Evolutionary conservation across 2,797 vertebrate genomes (phyloP).

Genomic region (Helostoma temminkii): DNA sequence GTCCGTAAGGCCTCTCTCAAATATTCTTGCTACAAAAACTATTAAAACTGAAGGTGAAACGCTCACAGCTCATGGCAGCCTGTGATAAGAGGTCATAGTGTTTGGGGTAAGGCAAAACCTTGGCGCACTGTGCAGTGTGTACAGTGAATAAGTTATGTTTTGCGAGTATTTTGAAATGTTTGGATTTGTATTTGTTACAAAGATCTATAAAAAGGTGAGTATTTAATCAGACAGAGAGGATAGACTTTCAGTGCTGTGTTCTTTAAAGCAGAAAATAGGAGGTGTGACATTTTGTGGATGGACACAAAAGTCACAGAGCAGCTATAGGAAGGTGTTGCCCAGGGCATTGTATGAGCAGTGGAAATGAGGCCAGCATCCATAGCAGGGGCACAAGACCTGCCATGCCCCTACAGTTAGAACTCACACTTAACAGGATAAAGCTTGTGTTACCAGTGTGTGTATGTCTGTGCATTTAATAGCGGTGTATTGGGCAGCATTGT

Average conservation of each 20-base stretch:
- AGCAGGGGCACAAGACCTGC: conserved; percentile 61
- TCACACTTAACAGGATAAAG: conserved; percentile 78
- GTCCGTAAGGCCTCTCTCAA: too few species aligned
- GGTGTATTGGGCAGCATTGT: conserved; percentile 19
- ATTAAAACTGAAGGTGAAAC: too few species aligned
- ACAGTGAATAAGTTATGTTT: too few species aligned
- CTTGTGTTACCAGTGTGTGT: conserved; percentile 40
- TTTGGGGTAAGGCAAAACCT: too few species aligned
- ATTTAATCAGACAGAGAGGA: too few species aligned
- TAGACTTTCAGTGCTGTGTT: neutral
- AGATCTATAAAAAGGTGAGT: too few species aligned
- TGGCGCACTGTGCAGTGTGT: too few species aligned
- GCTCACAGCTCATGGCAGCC: too few species aligned
- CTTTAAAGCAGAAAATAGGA: neutral
- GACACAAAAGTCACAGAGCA: conserved; percentile 31
- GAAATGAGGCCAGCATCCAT: conserved; percentile 69
- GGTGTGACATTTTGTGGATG: neutral
- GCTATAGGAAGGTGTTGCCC: conserved; percentile 46
- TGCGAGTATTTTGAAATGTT: too few species aligned
- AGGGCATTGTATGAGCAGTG: conserved; percentile 68
- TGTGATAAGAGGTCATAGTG: too few species aligned
- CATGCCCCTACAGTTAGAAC: conserved; percentile 61
- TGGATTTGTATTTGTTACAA: too few species aligned
- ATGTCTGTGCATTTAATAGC: conserved; percentile 39
- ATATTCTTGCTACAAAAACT: too few species aligned